A percentile compares a stretch with the other conserved stretches of the same genome.
phyloP scores from a whole-genome alignment of 1,140 invertebrate genomes.

The Bombus affinis region DNA sequence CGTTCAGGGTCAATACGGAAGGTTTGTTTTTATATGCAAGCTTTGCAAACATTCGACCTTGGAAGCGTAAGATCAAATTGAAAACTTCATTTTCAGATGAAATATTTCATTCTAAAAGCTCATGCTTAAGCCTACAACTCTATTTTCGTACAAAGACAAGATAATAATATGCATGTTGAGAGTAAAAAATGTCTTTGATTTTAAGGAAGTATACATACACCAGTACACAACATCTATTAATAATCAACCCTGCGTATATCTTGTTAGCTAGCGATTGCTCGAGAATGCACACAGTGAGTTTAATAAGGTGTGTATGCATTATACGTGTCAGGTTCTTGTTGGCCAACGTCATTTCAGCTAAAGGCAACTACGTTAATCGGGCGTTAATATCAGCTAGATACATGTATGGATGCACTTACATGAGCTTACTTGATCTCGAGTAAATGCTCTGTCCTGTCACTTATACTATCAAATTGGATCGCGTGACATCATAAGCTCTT shows the following conservation, averaged over 20 bases:
- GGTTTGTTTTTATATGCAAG: not conserved
- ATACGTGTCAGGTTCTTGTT: conserved; percentile 15
- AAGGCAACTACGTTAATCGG: conserved; percentile 46
- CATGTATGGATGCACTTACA: conserved; percentile 28
- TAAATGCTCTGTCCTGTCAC: conserved; percentile 53
- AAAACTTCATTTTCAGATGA: too few species aligned
- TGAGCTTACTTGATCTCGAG: conserved; percentile 50
- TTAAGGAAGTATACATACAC: not conserved
- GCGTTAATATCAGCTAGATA: conserved; percentile 35
- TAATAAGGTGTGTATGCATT: not conserved
- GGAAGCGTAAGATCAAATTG: not conserved
- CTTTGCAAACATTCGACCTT: not conserved
- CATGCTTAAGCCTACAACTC: not conserved
- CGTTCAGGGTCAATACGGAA: not conserved
- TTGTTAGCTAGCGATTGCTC: not conserved
- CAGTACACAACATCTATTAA: not conserved
- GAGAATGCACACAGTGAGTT: not conserved
- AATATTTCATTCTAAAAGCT: too few species aligned
- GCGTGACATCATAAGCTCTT: conserved; percentile 47
- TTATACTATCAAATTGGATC: conserved; percentile 60
- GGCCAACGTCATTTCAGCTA: not conserved
- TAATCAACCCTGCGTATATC: not conserved
- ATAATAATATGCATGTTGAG: not conserved
- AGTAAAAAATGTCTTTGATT: not conserved
- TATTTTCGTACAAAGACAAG: not conserved